A percentile compares a stretch with the other conserved stretches of the same genome.
Evolutionary conservation across 1,140 invertebrate species (phyloP).

Genomic region (Steinernema khuongi): DNA sequence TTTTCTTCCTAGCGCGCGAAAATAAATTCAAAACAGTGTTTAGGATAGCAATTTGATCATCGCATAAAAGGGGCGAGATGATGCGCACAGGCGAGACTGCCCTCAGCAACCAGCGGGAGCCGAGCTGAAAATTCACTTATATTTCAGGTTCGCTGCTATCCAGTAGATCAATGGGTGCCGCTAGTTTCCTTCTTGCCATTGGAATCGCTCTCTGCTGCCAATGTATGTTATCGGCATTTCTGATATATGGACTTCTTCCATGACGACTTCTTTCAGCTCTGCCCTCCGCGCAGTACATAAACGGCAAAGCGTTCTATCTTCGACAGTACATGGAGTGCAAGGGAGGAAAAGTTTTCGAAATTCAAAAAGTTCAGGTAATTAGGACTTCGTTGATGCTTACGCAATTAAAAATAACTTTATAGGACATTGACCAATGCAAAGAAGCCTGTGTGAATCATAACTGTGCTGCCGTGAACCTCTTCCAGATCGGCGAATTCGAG

Average conservation of each 20-base stretch:
- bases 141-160: background rate
- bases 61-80: conserved; percentile 1
- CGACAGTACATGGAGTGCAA: conserved; percentile 32
- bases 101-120: background rate
- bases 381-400: background rate
- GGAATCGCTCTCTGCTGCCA: conserved; percentile 1
- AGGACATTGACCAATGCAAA: conserved; percentile 37
- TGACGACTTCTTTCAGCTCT: conserved; percentile 25
- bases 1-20: background rate
- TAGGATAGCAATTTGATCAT: background rate
- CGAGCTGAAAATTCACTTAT: conserved; percentile 3
- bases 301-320: conserved; percentile 26
- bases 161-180: background rate
- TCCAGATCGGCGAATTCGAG: conserved; percentile 36
- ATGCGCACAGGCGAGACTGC: background rate
- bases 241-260: background rate
- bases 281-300: conserved; percentile 28
- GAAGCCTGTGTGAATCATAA: conserved; percentile 34
- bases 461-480: conserved; percentile 33
- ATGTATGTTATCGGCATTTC: background rate
- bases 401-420: background rate
- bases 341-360: conserved; percentile 38
- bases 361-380: conserved; percentile 35
- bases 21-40: background rate
- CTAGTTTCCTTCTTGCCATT: background rate